Evolutionary conservation across 1,140 invertebrate species (phyloP).

Genomic region (Helicoverpa armigera): DNA sequence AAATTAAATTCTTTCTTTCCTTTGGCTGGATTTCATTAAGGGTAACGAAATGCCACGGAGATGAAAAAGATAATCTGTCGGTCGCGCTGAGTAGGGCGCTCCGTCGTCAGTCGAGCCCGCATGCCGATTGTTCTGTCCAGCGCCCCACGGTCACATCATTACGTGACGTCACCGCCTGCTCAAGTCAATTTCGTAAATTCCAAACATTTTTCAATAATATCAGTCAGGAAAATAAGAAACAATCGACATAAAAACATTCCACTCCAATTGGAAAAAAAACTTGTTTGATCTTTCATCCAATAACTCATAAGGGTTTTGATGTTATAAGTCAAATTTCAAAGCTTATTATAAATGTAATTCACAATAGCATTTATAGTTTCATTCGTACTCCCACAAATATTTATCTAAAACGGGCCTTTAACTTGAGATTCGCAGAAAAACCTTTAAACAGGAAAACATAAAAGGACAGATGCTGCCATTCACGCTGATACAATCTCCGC

Average conservation of each 20-base stretch:
- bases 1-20: slow-evolving; percentile 86
- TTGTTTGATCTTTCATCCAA: too few species aligned
- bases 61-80: slow-evolving; percentile 80
- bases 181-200: too few species aligned
- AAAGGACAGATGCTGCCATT: not conserved
- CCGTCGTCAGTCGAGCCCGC: not conserved
- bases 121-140: not conserved
- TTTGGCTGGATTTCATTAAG: slow-evolving; percentile 85
- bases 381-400: too few species aligned
- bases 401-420: too few species aligned
- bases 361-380: too few species aligned
- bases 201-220: too few species aligned
- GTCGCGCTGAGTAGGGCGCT: slow-evolving; percentile 24
- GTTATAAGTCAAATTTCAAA: too few species aligned
- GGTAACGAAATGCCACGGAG: slow-evolving; percentile 78
- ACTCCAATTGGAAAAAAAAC: too few species aligned
- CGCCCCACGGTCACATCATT: not conserved
- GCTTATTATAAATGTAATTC: too few species aligned
- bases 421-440: not conserved
- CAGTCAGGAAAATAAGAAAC: too few species aligned
- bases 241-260: too few species aligned
- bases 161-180: not conserved
- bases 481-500: not conserved
- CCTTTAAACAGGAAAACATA: not conserved
- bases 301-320: too few species aligned